Evolutionary conservation across 2,113 vertebrate species (phyloP).

Genomic region (Trochalopteron elliotii): DNA sequence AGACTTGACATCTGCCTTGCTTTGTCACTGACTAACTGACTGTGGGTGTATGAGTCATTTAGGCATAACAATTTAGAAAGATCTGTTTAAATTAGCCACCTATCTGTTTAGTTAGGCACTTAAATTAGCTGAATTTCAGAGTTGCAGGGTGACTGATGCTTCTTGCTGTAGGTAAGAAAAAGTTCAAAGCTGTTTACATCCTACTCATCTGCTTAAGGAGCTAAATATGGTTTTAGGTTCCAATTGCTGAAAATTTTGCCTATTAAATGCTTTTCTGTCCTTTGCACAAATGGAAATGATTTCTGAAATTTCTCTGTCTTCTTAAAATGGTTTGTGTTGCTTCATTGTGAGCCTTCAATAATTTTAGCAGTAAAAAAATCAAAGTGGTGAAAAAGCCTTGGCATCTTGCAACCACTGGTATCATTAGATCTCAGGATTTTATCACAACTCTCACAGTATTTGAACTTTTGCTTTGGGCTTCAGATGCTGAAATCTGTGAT

Average conservation of each 20-base stretch:
- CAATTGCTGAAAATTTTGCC: background rate
- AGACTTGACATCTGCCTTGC: slow-evolving; percentile 32
- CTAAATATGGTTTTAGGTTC: background rate
- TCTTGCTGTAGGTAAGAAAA: background rate
- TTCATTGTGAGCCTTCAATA: background rate
- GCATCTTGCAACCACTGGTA: background rate
- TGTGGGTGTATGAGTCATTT: background rate
- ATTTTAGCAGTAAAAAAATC: background rate
- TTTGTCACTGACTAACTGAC: slow-evolving; percentile 15
- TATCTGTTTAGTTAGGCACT: background rate
- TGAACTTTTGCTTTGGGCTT: background rate
- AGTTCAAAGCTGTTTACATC: background rate
- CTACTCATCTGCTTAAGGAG: background rate
- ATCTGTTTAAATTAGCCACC: slow-evolving; percentile 10
- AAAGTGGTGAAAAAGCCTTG: background rate
- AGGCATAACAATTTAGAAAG: background rate
- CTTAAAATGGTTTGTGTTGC: background rate
- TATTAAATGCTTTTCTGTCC: background rate
- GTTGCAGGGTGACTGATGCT: background rate
- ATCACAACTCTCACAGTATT: background rate
- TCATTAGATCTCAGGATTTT: background rate
- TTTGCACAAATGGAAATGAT: background rate
- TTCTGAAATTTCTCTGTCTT: background rate
- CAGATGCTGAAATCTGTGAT: background rate
- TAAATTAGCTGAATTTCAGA: slow-evolving; percentile 12